phyloP scores from a whole-genome alignment of 2,113 vertebrate genomes.

The Xiphias gladius region DNA sequence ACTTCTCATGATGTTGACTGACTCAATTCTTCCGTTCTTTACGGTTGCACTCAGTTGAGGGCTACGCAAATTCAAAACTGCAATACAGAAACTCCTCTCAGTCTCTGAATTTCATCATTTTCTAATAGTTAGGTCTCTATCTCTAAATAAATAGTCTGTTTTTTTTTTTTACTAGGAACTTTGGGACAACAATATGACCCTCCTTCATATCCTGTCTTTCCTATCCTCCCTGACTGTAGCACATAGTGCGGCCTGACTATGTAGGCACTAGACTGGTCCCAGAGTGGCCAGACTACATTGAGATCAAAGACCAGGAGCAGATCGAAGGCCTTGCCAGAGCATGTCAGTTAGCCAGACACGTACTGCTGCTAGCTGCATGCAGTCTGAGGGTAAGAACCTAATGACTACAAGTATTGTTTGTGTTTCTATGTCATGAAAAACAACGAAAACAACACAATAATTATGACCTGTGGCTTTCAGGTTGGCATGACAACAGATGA shows the following conservation, averaged over 20 bases:
- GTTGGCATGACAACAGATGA: slow-evolving; percentile 98
- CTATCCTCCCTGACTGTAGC: slow-evolving; percentile 81
- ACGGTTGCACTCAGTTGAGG: not conserved
- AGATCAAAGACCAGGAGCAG: slow-evolving; percentile 97
- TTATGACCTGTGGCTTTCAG: slow-evolving; percentile 80
- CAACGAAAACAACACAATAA: not conserved
- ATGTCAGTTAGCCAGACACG: slow-evolving; percentile 93
- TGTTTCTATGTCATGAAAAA: slow-evolving; percentile 1
- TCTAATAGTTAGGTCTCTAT: not conserved
- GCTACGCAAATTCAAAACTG: too few species aligned
- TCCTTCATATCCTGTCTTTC: not conserved
- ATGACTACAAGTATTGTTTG: not conserved
- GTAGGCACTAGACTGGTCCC: slow-evolving; percentile 91
- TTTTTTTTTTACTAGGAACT: not conserved
- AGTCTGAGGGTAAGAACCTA: slow-evolving; percentile 88
- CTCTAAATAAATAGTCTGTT: too few species aligned
- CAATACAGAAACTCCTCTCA: not conserved
- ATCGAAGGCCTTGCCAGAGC: slow-evolving; percentile 92
- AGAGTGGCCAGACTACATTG: slow-evolving; percentile 94
- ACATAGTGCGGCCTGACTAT: slow-evolving; percentile 96
- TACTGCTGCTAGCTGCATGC: slow-evolving; percentile 91
- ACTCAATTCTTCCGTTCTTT: not conserved
- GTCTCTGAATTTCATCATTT: not conserved
- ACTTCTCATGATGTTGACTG: not conserved
- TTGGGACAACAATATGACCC: not conserved